Evolutionary conservation across 2,113 vertebrate genomes (phyloP), one percentile per base, ranked within the genome.

Genomic region (Bubo blakistoni): DNA sequence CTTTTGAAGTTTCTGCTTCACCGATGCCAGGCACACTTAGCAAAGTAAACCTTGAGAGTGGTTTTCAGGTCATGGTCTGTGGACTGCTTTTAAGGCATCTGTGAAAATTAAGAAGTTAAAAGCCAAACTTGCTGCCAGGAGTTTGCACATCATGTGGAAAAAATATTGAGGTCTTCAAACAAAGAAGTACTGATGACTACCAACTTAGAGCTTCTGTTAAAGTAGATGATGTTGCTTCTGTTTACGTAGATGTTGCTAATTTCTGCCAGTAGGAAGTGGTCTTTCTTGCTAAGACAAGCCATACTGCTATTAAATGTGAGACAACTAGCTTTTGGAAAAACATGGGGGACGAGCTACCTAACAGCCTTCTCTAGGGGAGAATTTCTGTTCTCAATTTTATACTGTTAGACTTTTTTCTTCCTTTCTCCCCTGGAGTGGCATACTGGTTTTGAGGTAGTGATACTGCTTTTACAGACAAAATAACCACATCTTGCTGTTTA

Each of bases 21-120:
- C 26, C 0, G 1, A 22, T 54, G 20, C 17, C 2, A 1, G 19
- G 74, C 44, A 70, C 16, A 15, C 25, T 44, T 42, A 32, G 42
- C 30, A 42, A 70, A 38, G 51, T 30, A 63, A 73, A 26, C 27
- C 25, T 57, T 51, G 18, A 17, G 20, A n/a, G 10, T 27, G 32
- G 19, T 40, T 14, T 54, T 81, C 32, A 61, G 0, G 25, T 73
- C 25, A 16, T 27, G 47, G 15, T 67, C 25, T 36, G 61, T 57
- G 71, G 54, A 34, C 34, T 63, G 34, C 32, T 62, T 62, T 57
- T 52, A 51, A 82, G 71, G 14, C 34, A 44, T 52, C 59, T 82
- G 49, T 63, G 15, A 55, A 88, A 70, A 47, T 32, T 14, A 49
- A 32, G 14, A 70, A 44, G 34, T 71, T 81, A 38, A 38, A 80